A percentile compares a stretch with the other conserved stretches of the same genome.
Conservation (phyloP, 2,113 vertebrate genomes). For the Promerops cafer region DNA sequence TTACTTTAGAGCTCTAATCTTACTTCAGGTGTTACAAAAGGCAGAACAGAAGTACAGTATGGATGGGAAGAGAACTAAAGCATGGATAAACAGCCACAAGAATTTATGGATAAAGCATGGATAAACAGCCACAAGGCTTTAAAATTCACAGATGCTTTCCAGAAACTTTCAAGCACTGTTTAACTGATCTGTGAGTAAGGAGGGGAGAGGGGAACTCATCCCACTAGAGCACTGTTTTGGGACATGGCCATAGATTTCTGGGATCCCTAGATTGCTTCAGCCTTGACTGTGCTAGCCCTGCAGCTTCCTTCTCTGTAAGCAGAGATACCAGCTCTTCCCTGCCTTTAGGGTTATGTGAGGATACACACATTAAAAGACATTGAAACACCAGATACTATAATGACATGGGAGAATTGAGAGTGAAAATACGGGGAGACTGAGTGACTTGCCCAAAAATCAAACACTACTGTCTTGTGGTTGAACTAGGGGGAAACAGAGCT, state of each 20-base stretch:
- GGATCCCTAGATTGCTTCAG: neutral
- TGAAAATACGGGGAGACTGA: neutral
- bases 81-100: neutral
- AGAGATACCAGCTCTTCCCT: neutral
- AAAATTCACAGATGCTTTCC: neutral
- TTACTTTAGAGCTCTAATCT: neutral
- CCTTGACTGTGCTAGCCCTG: neutral
- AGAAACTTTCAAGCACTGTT: neutral
- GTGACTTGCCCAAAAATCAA: neutral
- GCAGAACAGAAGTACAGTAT: neutral
- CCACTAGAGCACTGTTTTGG: neutral
- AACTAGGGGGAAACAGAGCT: neutral
- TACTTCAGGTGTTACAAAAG: neutral
- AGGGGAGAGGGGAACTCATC: neutral
- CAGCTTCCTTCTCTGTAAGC: neutral
- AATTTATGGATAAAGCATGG: neutral
- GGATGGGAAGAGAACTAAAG: neutral
- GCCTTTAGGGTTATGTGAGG: neutral
- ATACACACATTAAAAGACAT: neutral
- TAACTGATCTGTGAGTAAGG: neutral
- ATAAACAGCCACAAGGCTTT: neutral
- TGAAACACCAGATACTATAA: slow-evolving; percentile 7
- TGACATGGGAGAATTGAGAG: neutral
- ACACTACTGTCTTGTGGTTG: neutral
- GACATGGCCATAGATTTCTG: neutral